Evolutionary conservation across 2,113 vertebrate species (phyloP).

Genomic region (Nettapus auritus): DNA sequence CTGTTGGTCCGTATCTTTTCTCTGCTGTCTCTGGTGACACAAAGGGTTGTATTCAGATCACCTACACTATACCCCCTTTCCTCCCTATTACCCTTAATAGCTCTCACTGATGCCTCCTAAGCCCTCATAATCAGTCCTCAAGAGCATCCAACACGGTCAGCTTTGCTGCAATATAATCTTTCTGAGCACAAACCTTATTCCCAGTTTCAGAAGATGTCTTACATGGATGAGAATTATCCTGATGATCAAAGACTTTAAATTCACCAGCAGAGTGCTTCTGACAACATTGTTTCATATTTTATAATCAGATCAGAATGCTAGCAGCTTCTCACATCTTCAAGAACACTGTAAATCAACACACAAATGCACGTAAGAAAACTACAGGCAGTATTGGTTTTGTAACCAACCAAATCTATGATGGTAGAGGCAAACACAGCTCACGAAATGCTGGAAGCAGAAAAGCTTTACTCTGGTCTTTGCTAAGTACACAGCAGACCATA

Average conservation of each 20-base stretch:
- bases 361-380: background rate
- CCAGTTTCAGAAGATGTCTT: rapidly evolving
- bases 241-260: background rate
- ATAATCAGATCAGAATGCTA: background rate
- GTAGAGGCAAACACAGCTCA: background rate
- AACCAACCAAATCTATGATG: background rate
- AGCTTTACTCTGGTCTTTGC: constrained; percentile 49
- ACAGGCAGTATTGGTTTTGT: background rate
- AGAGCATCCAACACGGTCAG: background rate
- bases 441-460: constrained; percentile 11
- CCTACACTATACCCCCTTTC: background rate
- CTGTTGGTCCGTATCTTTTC: background rate
- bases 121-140: background rate
- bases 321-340: background rate
- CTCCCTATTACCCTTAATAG: background rate
- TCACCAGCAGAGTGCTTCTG: background rate
- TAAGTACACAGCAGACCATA: constrained; percentile 32
- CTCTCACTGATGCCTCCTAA: background rate
- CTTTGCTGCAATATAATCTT: background rate
- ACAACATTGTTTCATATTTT: background rate
- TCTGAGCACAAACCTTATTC: background rate
- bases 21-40: background rate
- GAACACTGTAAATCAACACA: background rate
- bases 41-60: background rate
- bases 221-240: background rate